Percentiles rank a stretch among this genome's conserved stretches.
These are phyloP conservation scores for Cataglyphis cursor DNA, from an alignment of 2,888 invertebrate species.

Conservation along the genomic window DNA sequence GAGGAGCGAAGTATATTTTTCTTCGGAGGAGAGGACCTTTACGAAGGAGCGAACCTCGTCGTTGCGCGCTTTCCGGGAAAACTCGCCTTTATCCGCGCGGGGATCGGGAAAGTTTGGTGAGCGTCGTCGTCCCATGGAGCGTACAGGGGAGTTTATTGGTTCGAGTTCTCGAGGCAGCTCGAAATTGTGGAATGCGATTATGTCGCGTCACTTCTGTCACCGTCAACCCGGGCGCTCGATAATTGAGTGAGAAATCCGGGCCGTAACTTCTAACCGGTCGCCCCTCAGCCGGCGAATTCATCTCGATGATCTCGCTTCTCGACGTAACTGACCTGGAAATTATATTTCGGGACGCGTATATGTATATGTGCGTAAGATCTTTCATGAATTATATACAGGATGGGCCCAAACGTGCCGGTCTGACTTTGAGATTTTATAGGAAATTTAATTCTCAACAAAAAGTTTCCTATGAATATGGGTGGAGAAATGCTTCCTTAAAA, in stretches of 20 bases:
- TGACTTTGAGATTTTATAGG: too few species aligned
- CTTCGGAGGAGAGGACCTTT: neutral
- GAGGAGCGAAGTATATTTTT: slow-evolving; percentile 42
- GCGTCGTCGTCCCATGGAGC: slow-evolving; percentile 34
- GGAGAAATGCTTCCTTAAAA: too few species aligned
- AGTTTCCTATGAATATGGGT: too few species aligned
- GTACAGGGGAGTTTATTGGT: slow-evolving; percentile 35
- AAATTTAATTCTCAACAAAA: too few species aligned
- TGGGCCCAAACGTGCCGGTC: too few species aligned
- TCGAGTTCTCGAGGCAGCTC: slow-evolving; percentile 40
- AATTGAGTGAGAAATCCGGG: slow-evolving; percentile 53
- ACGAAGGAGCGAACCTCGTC: slow-evolving; percentile 37
- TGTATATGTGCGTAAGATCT: neutral
- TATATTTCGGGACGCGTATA: neutral
- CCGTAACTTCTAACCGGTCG: slow-evolving; percentile 12
- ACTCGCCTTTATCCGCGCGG: slow-evolving; percentile 44
- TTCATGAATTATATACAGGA: neutral
- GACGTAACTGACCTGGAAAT: neutral
- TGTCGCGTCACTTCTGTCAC: slow-evolving; percentile 54
- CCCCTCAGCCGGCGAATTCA: neutral
- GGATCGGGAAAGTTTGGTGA: slow-evolving; percentile 49
- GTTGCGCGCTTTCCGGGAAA: slow-evolving; percentile 36
- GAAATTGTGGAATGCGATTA: slow-evolving; percentile 55
- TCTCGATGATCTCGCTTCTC: slow-evolving; percentile 26
- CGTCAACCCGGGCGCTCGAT: slow-evolving; percentile 27